These are phyloP conservation scores for Tetraneura akinire DNA, from an alignment of 1,140 invertebrate species.

Conservation along the genomic window DNA sequence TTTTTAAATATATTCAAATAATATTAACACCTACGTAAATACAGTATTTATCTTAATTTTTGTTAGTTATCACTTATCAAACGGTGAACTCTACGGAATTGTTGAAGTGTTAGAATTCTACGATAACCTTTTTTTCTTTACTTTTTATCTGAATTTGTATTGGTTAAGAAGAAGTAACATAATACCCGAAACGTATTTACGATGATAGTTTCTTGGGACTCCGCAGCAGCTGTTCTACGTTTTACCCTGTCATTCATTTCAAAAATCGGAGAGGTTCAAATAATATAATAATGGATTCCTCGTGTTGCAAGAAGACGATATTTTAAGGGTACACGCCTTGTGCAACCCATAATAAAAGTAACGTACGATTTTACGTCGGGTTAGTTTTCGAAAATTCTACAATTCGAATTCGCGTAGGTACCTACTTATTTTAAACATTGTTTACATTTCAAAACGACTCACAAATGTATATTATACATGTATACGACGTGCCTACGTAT, in stretches of 20 bases:
- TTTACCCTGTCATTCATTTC: not conserved
- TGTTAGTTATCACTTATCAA: not conserved
- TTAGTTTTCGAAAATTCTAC: conserved; percentile 23
- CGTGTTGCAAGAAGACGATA: not conserved
- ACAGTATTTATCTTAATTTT: not conserved
- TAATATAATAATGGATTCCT: not conserved
- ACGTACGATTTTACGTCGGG: not conserved
- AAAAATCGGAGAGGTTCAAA: not conserved
- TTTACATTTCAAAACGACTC: conserved; percentile 11
- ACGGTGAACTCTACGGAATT: not conserved
- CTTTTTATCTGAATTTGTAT: conserved; percentile 8
- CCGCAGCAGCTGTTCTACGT: not conserved
- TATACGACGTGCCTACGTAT: not conserved
- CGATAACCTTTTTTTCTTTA: conserved; percentile 4
- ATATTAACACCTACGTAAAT: not conserved
- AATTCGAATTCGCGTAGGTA: not conserved
- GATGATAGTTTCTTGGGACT: not conserved
- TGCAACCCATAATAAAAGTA: not conserved
- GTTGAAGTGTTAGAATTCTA: not conserved
- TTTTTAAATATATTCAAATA: not conserved
- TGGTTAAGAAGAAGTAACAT: not conserved
- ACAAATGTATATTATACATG: not conserved
- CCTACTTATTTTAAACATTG: not conserved
- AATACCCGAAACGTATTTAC: not conserved
- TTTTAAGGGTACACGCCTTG: not conserved